Base-by-base conservation (phyloP, 1,140 invertebrate genomes). In the Lucilia cuprina region DNA sequence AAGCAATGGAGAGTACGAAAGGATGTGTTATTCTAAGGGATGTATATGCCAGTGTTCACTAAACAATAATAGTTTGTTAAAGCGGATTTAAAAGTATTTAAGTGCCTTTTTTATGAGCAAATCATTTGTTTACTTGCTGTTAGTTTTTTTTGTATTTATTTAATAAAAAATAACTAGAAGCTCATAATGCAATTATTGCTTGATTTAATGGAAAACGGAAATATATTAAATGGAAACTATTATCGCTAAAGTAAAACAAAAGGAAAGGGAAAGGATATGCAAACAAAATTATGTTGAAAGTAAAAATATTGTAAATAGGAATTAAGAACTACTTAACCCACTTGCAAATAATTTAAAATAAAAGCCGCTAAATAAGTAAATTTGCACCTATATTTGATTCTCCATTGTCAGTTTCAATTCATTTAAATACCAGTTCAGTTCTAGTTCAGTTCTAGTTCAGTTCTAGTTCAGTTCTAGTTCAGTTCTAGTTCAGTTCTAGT, bases 51-150 rank as follows among this genome's bases (percentile, higher is more conserved):
- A 19, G 65, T 12, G 19, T 70, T 70, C 19, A 10, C 65, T 70
- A 70, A 70, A 25, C 65, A 70, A 70, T 70, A 70, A 70, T 70
- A 70, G 65, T 70, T 70, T 70, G 65, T 70, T 70, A 70, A 70
- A 70, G 65, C 65, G 65, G 65, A 70, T 70, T 70, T 70, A 70
- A 70, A 70, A 70, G 65, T 25, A 70, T 70, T 70, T 25, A 70
- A 19, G 65, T 70, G n/a, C 19, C 19, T 70, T 70, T 60, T 70
- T 21, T 70, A 19, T 70, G 9, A 2, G 65, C 19, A 21, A 70
- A 70, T 21, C 65, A 70, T 70, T 70, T 70, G 21, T 70, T 70
- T 70, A 70, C n/a, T 70, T 70, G n/a, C 10, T 70, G 8, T 60
- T n/a, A n/a, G 5, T 60, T 60, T 60, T 60, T 19, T 25, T 70